Conservation (phyloP, 2,113 vertebrate species). For the Mellivora capensis region DNA sequence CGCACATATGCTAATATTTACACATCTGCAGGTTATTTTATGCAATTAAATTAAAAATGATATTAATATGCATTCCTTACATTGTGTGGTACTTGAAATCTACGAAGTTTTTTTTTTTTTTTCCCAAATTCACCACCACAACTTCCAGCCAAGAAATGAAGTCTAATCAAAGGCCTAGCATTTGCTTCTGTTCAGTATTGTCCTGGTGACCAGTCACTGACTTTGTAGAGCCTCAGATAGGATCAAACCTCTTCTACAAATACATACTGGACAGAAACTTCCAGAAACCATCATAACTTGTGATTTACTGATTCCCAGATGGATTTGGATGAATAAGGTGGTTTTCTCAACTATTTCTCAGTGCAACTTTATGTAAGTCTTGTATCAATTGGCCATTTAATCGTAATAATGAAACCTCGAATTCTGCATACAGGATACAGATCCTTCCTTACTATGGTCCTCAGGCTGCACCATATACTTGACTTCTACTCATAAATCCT, state of each 20-base stretch:
- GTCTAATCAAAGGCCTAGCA: background rate
- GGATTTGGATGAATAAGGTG: background rate
- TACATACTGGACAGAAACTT: background rate
- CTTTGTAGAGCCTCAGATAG: background rate
- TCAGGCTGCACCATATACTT: background rate
- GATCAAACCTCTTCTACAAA: constrained; percentile 9
- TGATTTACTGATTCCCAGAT: background rate
- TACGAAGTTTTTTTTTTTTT: background rate
- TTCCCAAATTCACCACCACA: background rate
- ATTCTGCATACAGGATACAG: background rate
- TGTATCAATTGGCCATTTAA: background rate
- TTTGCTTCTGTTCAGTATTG: background rate
- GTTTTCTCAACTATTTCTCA: background rate
- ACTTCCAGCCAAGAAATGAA: background rate
- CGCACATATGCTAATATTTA: background rate
- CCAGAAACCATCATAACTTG: background rate
- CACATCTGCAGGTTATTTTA: background rate
- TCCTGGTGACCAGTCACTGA: background rate
- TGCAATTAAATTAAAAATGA: background rate
- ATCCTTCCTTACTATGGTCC: background rate
- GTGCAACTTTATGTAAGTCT: background rate
- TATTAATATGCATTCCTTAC: background rate
- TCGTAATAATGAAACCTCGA: background rate
- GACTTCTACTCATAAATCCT: background rate
- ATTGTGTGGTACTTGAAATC: background rate